Conservation (phyloP, 2,113 vertebrate species). For the Pygoscelis antarcticus region DNA sequence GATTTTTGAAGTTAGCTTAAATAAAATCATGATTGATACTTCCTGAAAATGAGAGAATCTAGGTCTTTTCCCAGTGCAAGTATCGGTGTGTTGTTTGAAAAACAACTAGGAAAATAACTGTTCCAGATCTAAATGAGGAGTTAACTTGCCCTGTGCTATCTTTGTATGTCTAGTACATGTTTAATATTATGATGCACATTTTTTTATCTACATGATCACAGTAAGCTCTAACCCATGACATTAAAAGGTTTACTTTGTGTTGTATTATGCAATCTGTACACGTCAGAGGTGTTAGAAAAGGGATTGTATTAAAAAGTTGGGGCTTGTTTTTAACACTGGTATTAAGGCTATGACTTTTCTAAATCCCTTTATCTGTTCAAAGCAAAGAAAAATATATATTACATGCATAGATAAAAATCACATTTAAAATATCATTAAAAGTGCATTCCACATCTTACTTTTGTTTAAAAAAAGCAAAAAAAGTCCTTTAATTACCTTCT, state of each 20-base stretch:
- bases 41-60: not conserved
- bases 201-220: not conserved
- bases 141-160: not conserved
- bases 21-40: not conserved
- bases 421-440: not conserved
- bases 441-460: not conserved
- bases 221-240: not conserved
- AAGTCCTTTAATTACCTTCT: not conserved
- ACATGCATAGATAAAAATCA: not conserved
- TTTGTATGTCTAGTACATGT: not conserved
- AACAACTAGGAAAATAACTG: not conserved
- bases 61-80: not conserved
- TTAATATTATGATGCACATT: not conserved
- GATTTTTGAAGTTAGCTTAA: not conserved
- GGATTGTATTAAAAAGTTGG: not conserved
- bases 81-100: not conserved
- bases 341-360: not conserved
- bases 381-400: not conserved
- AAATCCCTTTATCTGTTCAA: not conserved
- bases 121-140: not conserved
- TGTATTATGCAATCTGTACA: fast-evolving
- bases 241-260: not conserved
- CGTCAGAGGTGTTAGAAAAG: not conserved
- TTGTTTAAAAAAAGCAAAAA: not conserved
- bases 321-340: not conserved